These are phyloP conservation scores for Odocoileus hemionus DNA, from an alignment of 2,113 vertebrate genomes.

Conservation along the genomic window DNA sequence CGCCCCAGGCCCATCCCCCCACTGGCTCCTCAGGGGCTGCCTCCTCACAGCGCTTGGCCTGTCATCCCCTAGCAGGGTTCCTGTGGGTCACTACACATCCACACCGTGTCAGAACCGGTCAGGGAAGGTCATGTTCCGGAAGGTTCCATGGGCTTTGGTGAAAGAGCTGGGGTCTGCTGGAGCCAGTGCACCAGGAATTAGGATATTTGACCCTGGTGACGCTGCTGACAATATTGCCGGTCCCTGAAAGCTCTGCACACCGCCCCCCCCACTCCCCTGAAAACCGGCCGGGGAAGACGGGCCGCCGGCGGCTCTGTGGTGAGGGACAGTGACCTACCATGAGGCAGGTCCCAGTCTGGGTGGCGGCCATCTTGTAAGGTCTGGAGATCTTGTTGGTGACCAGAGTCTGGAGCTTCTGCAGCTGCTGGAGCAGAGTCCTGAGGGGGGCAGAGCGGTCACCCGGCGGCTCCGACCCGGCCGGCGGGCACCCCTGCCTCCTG, in stretches of 20 bases:
- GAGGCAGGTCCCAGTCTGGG: slow-evolving; percentile 91
- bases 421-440: slow-evolving; percentile 91
- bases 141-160: background rate
- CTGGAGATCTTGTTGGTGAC: slow-evolving; percentile 90
- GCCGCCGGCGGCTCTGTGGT: background rate
- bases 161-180: background rate
- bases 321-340: slow-evolving; percentile 82
- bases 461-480: background rate
- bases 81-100: background rate
- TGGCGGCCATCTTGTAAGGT: slow-evolving; percentile 91
- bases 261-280: background rate
- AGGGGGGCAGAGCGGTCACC: slow-evolving; percentile 23
- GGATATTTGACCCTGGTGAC: too few relatives aligned
- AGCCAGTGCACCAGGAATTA: background rate
- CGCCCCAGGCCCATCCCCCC: background rate
- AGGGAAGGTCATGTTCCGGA: background rate
- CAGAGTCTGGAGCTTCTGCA: slow-evolving; percentile 91
- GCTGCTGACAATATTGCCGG: accelerated
- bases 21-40: background rate
- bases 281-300: background rate
- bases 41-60: background rate
- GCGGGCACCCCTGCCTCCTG: background rate
- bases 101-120: background rate
- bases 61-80: background rate
- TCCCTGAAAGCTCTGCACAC: background rate